Evolutionary conservation across 1,140 invertebrate genomes (phyloP), one percentile per base, ranked within the genome.

Genomic region (Neuroterus valhalla): DNA sequence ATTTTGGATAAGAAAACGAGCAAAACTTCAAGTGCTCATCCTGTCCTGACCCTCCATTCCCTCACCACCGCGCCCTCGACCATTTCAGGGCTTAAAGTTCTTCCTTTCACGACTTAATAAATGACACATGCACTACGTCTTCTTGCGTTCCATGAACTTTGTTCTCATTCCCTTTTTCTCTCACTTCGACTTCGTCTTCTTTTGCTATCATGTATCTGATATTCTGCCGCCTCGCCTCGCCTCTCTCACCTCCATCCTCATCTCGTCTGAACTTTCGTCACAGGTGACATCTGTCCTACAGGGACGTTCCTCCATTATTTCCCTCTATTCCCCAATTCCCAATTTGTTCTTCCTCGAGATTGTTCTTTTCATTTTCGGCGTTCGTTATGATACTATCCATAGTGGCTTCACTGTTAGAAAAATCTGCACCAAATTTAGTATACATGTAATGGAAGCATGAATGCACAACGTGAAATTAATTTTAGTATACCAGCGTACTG

Each of bases 1-100:
- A 70, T 82, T 82, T 80, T 55, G 68, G 75, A 79, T 79, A 79
- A 80, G 72, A 80, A 84, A 84, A 81, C 68, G 75, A 73, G 76
- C 74, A 79, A 84, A 82, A 82, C 62, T 83, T 82, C 43, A 71
- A 78, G 48, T 43, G 79, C 73, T 72, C 38, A 48, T 70, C 44
- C 66, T 46, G 67, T 70, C 44, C 66, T 46, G 67, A 45, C 52
- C 10, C 45, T 69, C 55, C 19, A 31, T 44, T 44, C 45, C 69
- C 68, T 31, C 46, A 69, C 45, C 14, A 14, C 71, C 43, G 21
- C 14, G 17, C 71, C 43, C 31, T 31, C 38, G 45, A 42, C 66
- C 45, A 74, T 78, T 70, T 68, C 43, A 67, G 48, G 55, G 15
- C 69, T 80, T 72, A 75, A 78, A 79, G 74, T 81, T 76, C 72